Conservation (phyloP, 2,888 invertebrate genomes). For the Ophion slaviceki region DNA sequence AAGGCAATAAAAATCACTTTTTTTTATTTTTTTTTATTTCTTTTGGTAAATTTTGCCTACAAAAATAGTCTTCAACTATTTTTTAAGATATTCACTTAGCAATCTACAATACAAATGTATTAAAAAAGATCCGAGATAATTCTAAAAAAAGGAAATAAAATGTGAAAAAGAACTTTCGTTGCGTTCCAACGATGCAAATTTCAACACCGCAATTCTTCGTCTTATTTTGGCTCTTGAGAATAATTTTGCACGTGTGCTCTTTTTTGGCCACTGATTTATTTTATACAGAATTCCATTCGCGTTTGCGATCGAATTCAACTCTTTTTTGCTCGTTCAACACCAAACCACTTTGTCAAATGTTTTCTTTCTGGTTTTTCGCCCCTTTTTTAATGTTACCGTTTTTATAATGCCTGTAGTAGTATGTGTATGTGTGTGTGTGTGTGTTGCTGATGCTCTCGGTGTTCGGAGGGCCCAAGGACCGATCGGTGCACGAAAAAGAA, state of each 20-base stretch:
- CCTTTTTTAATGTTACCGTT: slow-evolving; percentile 37
- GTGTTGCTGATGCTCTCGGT: slow-evolving; percentile 7
- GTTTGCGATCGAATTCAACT: background rate
- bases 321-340: background rate
- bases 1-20: too few species aligned
- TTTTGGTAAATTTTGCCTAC: too few species aligned
- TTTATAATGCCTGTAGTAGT: slow-evolving; percentile 25
- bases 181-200: too few species aligned
- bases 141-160: too few species aligned
- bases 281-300: background rate
- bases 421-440: background rate
- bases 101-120: too few species aligned
- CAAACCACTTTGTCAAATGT: background rate
- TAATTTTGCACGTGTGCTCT: background rate
- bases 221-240: slow-evolving; percentile 18
- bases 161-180: too few species aligned
- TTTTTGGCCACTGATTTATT: slow-evolving; percentile 8
- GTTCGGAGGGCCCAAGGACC: background rate
- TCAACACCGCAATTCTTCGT: background rate
- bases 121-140: too few species aligned
- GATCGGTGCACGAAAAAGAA: background rate
- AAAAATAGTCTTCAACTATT: too few species aligned
- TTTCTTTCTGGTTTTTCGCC: slow-evolving; percentile 15
- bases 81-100: too few species aligned
- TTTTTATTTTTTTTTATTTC: too few species aligned